These are phyloP conservation scores for Agrochola circellaris DNA, from an alignment of 2,888 invertebrate genomes.

Conservation along the genomic window DNA sequence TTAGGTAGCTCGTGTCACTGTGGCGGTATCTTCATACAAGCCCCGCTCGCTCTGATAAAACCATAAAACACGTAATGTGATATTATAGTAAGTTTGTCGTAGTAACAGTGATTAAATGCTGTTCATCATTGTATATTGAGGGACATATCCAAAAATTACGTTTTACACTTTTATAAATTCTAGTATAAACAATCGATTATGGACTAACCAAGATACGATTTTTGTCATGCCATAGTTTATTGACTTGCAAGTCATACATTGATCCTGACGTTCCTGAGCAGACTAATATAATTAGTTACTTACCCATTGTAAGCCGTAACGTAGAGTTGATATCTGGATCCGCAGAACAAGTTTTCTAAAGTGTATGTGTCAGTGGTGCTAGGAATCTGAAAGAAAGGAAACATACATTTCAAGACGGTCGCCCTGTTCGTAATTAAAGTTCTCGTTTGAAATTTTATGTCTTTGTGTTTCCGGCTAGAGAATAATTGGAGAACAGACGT, in stretches of 20 bases:
- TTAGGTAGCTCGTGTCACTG: conserved; percentile 17
- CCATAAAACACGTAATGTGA: background rate
- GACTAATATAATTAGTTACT: conserved; percentile 58
- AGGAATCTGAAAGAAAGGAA: conserved; percentile 87
- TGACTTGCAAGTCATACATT: background rate
- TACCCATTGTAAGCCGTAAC: conserved; percentile 98
- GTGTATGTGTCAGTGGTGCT: conserved; percentile 95
- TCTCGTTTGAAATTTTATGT: too few relatives aligned
- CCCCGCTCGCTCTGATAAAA: background rate
- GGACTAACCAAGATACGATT: background rate
- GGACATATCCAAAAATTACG: background rate
- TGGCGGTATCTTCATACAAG: background rate
- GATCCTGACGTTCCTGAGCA: background rate
- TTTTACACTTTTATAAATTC: background rate
- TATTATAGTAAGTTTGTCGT: background rate
- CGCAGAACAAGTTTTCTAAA: conserved; percentile 96
- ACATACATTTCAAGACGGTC: background rate
- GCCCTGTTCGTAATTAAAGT: too few relatives aligned
- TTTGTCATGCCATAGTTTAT: background rate
- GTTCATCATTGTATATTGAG: background rate
- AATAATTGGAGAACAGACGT: too few relatives aligned
- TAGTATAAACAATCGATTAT: background rate
- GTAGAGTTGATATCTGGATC: conserved; percentile 97
- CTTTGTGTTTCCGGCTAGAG: too few relatives aligned
- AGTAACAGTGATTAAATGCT: background rate